These are phyloP conservation scores for Dasyornis broadbenti DNA, from an alignment of 2,113 vertebrate species.

Conservation along the genomic window DNA sequence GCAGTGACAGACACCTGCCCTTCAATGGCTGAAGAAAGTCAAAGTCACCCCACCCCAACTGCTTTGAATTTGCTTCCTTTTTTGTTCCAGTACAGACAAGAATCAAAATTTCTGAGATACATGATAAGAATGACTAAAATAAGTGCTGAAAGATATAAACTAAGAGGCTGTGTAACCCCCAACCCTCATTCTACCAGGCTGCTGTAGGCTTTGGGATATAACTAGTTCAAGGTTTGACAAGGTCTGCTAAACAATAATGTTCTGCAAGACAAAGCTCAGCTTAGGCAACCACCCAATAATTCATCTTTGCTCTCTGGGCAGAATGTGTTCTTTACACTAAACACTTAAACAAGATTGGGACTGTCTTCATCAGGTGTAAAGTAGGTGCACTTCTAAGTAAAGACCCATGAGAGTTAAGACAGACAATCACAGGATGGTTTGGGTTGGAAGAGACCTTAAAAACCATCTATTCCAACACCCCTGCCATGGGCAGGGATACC, in stretches of 20 bases:
- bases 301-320: not conserved
- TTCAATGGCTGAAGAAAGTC: not conserved
- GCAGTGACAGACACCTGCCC: not conserved
- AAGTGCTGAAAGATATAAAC: not conserved
- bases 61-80: not conserved
- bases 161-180: not conserved
- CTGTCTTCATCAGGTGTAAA: not conserved
- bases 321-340: not conserved
- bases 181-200: not conserved
- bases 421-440: not conserved
- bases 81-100: not conserved
- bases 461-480: not conserved
- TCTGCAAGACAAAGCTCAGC: not conserved
- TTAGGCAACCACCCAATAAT: not conserved
- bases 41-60: not conserved
- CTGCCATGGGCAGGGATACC: not conserved
- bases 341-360: not conserved
- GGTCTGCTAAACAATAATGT: not conserved
- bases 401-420: not conserved
- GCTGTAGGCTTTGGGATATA: not conserved
- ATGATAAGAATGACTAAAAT: not conserved
- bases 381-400: not conserved
- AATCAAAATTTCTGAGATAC: not conserved
- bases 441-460: not conserved
- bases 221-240: not conserved